phyloP scores from a whole-genome alignment of 2,113 vertebrate species.

The Aphelocoma coerulescens region DNA sequence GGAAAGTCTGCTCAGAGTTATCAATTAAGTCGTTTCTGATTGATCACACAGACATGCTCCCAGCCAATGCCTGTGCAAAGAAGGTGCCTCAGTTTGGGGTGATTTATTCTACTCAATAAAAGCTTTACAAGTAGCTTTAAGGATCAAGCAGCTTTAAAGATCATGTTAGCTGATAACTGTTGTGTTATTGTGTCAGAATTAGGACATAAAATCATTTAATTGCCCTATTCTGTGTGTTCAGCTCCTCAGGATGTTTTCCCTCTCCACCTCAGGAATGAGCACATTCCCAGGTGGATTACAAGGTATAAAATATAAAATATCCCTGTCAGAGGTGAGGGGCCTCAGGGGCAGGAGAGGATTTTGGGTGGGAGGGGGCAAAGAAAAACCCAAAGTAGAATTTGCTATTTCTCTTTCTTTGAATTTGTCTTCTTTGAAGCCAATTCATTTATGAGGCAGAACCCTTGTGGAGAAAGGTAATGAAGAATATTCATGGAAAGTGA shows the following conservation, averaged over 20 bases:
- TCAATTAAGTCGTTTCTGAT: background rate
- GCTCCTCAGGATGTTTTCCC: background rate
- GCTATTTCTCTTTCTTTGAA: background rate
- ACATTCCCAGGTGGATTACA: background rate
- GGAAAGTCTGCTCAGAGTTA: background rate
- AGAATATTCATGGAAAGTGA: background rate
- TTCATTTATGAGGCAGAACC: background rate
- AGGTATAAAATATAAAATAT: background rate
- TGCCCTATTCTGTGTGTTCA: background rate
- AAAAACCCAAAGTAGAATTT: background rate
- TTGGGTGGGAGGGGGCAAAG: accelerated
- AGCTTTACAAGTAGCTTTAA: constrained; percentile 27
- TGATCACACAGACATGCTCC: background rate
- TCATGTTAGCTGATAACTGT: background rate
- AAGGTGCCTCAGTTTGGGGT: background rate
- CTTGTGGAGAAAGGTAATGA: background rate
- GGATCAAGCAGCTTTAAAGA: constrained; percentile 43
- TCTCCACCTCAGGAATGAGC: background rate
- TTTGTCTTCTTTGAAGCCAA: background rate
- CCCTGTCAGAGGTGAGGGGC: background rate
- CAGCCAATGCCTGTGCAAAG: background rate
- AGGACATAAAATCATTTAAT: constrained; percentile 36
- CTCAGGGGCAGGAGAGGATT: background rate
- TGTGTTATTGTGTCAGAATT: constrained; percentile 20
- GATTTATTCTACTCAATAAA: constrained; percentile 5